Base-by-base conservation (phyloP, 2,888 invertebrate genomes). In the Heliconius ethilla region DNA sequence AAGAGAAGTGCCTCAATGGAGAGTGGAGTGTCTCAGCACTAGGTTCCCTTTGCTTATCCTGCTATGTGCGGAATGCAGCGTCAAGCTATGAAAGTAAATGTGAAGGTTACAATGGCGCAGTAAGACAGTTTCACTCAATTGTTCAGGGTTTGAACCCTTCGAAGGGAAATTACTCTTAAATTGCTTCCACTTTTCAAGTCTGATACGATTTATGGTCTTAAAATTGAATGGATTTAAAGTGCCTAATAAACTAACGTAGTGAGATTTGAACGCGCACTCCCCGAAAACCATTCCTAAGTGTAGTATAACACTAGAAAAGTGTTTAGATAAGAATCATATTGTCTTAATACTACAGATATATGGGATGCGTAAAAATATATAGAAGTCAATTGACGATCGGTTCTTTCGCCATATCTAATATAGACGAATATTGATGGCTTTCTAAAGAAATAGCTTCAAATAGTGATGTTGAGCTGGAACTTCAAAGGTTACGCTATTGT, bases 371-470 rank as follows among this genome's bases (percentile, higher is more conserved):
- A 66, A 33, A 33, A 33, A 66, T 33, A 22, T 33, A 66, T 67
- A 37, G 13, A 72, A 72, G 15, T 22, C 7, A n/a, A 72, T n/a
- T 72, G 55, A 29, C 27, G 29, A 29, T 5, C 4, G 11, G 1
- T n/a, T 55, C 70, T 70, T 70, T 55, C 7, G 65, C 70, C 45
- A 65, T 37, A 69, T 75, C 70, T 75, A 55, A 83, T 82, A 78
- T 82, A 76, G 70, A 78, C 76, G 81, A 81, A 85, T 85, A 85
- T 86, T 82, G 85, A 85, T 85, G 80, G 82, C 79, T 83, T 85
- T 84, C 77, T 82, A 77, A 77, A 66, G 70, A 72, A 69, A 70
- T 70, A 45, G 78, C 75, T 76, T 69, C 40, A 72, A 81, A 78
- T 82, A 78, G 81, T 75, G 81, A 81, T 80, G 80, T 80, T 83